Base-by-base conservation (phyloP, 2,797 vertebrate species). In the Anniella stebbinsi region DNA sequence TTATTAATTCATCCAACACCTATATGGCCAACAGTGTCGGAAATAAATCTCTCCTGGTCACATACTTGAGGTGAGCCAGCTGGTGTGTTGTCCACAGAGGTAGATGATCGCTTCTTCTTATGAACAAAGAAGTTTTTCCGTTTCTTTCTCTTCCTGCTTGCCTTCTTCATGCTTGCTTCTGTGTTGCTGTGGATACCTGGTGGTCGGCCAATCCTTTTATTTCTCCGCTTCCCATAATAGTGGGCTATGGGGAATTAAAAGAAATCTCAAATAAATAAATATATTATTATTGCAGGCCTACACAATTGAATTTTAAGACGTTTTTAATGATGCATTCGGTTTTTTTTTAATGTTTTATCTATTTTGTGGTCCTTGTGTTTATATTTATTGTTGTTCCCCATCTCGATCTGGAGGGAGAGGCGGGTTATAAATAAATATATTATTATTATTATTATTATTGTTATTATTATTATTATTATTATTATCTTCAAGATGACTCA, bases 121-220 rank as follows among this genome's bases (percentile, higher is more conserved):
- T 99, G 99, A 90, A 99, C 99, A 93, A 99, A 99, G 89, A 99
- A 98, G 95, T 99, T 98, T 98, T 99, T 99, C 95, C 98, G 97
- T 91, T 98, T 98, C 97, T 99, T 99, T 97, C 98, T 98, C 95
- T 98, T 98, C 92, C 99, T 98, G 81, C 97, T 98, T 92, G 98
- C 97, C 95, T 98, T 99, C 96, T 99, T 99, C 94, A 98, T 98
- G 81, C 98, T 98, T n/a, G 97, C 98, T 45, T 99, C 98, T 94
- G 98, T 97, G 96, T 98, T 99, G 94, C 98, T 98, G 96, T 99
- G 98, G 77, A 98, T 98, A 45, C 98, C 98, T 0, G 99, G 98
- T 67, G 99, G 99, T 89, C 98, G 98, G 13, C 98, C 99, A 88
- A 99, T 98, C 72, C 98, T 98, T 95, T 98, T 98, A 95, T 98